Percentiles rank a stretch among this genome's conserved stretches.
Conservation (phyloP, 2,113 vertebrate species). For the Hydrochoerus hydrochaeris region DNA sequence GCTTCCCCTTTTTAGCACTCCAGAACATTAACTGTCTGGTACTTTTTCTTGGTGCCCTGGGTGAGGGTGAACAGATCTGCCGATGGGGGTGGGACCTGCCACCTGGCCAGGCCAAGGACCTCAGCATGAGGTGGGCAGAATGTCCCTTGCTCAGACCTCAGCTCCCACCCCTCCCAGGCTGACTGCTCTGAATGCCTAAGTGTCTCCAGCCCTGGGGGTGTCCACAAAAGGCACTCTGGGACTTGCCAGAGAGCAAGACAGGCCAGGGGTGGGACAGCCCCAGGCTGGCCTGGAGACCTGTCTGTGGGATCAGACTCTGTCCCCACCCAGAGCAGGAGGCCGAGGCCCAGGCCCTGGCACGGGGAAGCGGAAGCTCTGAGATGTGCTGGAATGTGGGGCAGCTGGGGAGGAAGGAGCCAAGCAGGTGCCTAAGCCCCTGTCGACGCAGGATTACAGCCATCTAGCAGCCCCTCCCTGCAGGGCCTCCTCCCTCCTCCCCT, state of each 20-base stretch:
- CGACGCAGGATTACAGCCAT: not conserved
- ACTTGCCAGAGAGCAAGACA: not conserved
- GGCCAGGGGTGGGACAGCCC: too few species aligned
- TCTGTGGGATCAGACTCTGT: not conserved
- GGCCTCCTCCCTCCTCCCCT: not conserved
- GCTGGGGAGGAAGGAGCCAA: not conserved
- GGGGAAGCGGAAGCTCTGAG: not conserved
- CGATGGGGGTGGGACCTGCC: not conserved
- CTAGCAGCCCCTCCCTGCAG: not conserved
- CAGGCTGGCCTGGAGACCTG: not conserved
- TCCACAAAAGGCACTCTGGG: not conserved
- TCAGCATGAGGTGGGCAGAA: not conserved
- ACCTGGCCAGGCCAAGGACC: not conserved
- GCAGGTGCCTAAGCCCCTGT: slow-evolving; percentile 65
- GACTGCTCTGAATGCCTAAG: not conserved
- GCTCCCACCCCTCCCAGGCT: not conserved
- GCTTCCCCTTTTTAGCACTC: not conserved
- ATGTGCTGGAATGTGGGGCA: not conserved
- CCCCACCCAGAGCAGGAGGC: not conserved
- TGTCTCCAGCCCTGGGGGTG: not conserved
- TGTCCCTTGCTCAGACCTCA: not conserved
- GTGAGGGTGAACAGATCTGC: not conserved
- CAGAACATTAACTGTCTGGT: not conserved
- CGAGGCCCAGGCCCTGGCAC: not conserved
- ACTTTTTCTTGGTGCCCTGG: too few species aligned